A percentile compares a stretch with the other conserved stretches of the same genome.
Evolutionary conservation across 2,888 invertebrate species (phyloP).

Genomic region (Thalpophila matura): DNA sequence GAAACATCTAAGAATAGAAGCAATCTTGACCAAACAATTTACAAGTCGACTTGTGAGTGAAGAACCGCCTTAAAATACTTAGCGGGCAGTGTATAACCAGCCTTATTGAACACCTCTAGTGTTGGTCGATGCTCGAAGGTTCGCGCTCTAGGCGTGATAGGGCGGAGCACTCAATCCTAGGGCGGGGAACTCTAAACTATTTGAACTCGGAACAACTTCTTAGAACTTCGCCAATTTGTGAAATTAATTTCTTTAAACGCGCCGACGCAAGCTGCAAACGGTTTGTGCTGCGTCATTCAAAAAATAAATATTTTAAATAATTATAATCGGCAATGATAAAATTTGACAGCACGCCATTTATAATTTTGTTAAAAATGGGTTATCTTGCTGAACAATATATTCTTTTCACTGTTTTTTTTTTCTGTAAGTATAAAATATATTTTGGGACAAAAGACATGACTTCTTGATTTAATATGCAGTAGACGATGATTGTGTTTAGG

Average conservation of each 20-base stretch:
- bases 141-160: slow-evolving; percentile 77
- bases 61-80: slow-evolving; percentile 47
- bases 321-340: slow-evolving; percentile 40
- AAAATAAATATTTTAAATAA: slow-evolving; percentile 48
- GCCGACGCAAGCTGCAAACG: slow-evolving; percentile 71
- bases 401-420: not conserved
- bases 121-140: slow-evolving; percentile 33
- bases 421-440: not conserved
- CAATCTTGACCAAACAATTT: slow-evolving; percentile 81
- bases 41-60: slow-evolving; percentile 68
- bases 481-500: not conserved
- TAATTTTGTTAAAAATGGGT: slow-evolving; percentile 27
- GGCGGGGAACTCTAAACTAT: slow-evolving; percentile 75
- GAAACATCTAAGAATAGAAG: slow-evolving; percentile 65
- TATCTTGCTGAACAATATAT: slow-evolving; percentile 10
- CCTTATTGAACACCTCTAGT: slow-evolving; percentile 46
- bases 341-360: slow-evolving; percentile 45
- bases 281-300: slow-evolving; percentile 60
- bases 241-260: slow-evolving; percentile 75
- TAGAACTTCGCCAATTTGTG: slow-evolving; percentile 80
- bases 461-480: not conserved
- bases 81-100: slow-evolving; percentile 46
- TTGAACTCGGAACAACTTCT: slow-evolving; percentile 74
- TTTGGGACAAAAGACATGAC: not conserved
- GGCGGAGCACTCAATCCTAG: slow-evolving; percentile 79